Percentiles rank a stretch among this genome's conserved stretches.
Conservation (phyloP, 2,113 vertebrate genomes). For the Lichenostomus cassidix region DNA sequence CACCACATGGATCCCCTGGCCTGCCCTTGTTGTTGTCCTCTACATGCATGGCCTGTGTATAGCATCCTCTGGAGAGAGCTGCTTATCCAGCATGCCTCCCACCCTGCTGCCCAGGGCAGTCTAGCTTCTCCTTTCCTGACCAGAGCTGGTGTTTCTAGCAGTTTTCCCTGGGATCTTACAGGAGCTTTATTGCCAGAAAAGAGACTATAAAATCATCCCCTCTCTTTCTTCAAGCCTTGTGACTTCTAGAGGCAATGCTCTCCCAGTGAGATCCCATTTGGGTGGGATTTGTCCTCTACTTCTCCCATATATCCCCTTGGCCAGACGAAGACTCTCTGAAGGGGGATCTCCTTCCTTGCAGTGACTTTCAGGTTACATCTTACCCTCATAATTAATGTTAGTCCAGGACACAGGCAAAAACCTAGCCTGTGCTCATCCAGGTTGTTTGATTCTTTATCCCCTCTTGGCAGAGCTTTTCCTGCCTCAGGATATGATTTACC, state of each 20-base stretch:
- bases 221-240: background rate
- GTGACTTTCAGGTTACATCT: background rate
- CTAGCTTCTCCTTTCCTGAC: background rate
- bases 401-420: background rate
- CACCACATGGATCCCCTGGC: background rate
- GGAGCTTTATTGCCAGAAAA: background rate
- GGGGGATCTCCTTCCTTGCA: background rate
- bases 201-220: background rate
- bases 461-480: background rate
- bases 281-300: background rate
- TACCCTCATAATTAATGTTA: background rate
- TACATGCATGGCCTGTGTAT: background rate
- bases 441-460: background rate
- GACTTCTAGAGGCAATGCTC: background rate
- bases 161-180: background rate
- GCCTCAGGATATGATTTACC: background rate
- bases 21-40: conserved; percentile 41
- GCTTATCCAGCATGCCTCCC: background rate
- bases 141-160: background rate
- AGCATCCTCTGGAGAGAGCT: background rate
- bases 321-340: background rate
- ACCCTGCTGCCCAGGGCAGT: background rate
- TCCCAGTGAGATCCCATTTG: background rate
- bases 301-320: background rate
- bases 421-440: background rate